Evolutionary conservation across 2,113 vertebrate species (phyloP), one percentile per base, ranked within the genome.

Genomic region (Carassius carassius): DNA sequence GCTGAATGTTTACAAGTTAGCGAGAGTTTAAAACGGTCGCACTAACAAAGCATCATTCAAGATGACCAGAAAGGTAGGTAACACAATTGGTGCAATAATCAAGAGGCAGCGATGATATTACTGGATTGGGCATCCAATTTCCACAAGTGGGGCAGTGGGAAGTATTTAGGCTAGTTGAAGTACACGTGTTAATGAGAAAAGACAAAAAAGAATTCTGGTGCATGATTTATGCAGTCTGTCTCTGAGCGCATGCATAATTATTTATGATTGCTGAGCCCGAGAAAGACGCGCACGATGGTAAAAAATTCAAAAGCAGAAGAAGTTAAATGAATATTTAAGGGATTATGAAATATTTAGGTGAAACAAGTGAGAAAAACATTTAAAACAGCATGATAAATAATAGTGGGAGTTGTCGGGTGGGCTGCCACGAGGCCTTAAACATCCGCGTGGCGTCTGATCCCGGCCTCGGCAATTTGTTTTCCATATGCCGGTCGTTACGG

Each of bases 281-380:
- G 93, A 94, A 90, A 89, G 89, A 92, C 87, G 88, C 91, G 89
- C 87, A 92, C 92, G 91, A 88, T 94, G 89, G 92, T 95, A 87
- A 95, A 95, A 94, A 92, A 93, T 94, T 92, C 92, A 95, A 92
- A 76, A 91, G 91, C 91, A 90, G 92, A 92, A 91, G 92, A 91
- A 93, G 93, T 93, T 93, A 92, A 95, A 95, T 95, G 88, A 95
- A 95, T 95, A 94, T 94, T 95, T 94, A 93, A 95, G 91, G 86
- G 86, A 89, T 89, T 88, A 94, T 95, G 90, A 95, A 95, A 95
- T 94, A 95, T 95, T 94, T 92, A 95, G 93, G 87, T 90, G 93
- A 94, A 94, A 94, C 92, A 94, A 95, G 95, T 94, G 94, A 94
- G 92, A 91, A 92, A 93, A 95, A 94, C 94, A 95, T 94, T 94